Conservation (phyloP, 2,113 vertebrate species). For the Coreoperca whiteheadi region DNA sequence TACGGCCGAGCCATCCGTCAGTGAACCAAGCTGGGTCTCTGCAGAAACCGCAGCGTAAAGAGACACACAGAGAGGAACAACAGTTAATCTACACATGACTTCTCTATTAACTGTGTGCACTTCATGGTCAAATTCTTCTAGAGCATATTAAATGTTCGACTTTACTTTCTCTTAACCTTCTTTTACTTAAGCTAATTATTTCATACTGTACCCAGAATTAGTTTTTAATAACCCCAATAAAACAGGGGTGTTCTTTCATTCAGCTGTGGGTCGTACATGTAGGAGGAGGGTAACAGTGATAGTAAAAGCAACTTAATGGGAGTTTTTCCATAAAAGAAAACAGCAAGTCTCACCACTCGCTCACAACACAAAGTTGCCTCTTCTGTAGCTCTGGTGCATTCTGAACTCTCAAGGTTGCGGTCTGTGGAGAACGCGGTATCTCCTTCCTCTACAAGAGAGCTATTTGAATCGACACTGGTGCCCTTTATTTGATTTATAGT, state of each 20-base stretch:
- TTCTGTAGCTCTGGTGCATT: not conserved
- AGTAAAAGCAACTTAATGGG: not conserved
- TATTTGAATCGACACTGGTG: not conserved
- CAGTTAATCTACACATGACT: not conserved
- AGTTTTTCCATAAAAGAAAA: not conserved
- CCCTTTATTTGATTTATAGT: not conserved
- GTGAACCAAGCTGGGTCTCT: slow-evolving; percentile 95
- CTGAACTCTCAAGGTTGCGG: not conserved
- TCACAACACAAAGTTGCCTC: not conserved
- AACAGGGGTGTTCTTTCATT: not conserved
- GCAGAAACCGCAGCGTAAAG: slow-evolving; percentile 27
- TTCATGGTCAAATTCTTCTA: not conserved
- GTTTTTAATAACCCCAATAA: not conserved
- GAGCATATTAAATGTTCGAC: not conserved
- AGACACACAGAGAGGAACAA: slow-evolving; percentile 6
- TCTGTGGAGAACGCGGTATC: not conserved
- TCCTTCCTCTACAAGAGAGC: not conserved
- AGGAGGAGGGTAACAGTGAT: not conserved
- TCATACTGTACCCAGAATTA: not conserved
- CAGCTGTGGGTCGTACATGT: not conserved
- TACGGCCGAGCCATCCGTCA: slow-evolving; percentile 91
- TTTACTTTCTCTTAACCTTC: not conserved
- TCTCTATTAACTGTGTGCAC: no score
- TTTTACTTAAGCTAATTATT: not conserved
- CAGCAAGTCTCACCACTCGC: not conserved